Evolutionary conservation across 2,888 invertebrate species (phyloP).

Genomic region (Rhagonycha lutea): DNA sequence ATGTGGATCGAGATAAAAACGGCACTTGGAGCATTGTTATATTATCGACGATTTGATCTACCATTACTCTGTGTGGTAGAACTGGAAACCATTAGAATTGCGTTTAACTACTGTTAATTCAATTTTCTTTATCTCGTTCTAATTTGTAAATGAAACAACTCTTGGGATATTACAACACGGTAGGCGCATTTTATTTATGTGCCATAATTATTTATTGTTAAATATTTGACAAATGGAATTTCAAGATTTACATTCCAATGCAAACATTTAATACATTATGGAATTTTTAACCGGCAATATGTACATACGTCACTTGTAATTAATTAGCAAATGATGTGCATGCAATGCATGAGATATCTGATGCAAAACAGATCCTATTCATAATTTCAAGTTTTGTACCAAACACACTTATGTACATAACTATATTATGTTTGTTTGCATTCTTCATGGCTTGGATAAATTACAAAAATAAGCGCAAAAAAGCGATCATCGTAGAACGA

Average conservation of each 20-base stretch:
- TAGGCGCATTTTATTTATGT: not conserved
- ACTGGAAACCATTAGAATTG: not conserved
- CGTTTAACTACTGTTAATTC: not conserved
- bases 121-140: not conserved
- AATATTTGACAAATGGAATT: constrained; percentile 11
- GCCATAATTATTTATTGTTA: not conserved
- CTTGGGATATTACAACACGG: not conserved
- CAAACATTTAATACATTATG: not conserved
- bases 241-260: constrained; percentile 7
- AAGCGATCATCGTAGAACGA: not conserved
- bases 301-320: constrained; percentile 10
- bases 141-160: not conserved
- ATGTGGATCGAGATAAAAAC: not conserved
- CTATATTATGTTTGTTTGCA: not conserved
- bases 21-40: not conserved
- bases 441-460: not conserved
- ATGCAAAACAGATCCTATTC: constrained; percentile 13
- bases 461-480: not conserved
- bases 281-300: not conserved
- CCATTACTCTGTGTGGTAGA: not conserved
- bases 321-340: constrained; percentile 12
- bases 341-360: not conserved
- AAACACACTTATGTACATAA: not conserved
- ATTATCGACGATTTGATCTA: not conserved
- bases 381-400: constrained; percentile 2